These are phyloP conservation scores for Suillia variegata DNA, from an alignment of 2,888 invertebrate genomes.

Conservation along the genomic window DNA sequence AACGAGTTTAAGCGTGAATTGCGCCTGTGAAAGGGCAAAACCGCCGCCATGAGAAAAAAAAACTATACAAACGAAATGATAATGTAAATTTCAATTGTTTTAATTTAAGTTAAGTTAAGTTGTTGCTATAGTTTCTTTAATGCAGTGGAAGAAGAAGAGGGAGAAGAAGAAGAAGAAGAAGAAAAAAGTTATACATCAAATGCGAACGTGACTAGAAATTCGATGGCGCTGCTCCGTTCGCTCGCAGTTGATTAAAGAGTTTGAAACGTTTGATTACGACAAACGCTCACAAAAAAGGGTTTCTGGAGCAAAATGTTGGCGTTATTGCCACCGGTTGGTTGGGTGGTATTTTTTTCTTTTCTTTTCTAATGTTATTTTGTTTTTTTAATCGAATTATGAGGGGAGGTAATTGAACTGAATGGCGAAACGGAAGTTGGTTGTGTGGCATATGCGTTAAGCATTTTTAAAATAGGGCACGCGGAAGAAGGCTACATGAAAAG, in stretches of 20 bases:
- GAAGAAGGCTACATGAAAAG: too few species aligned
- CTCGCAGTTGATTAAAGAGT: constrained; percentile 13
- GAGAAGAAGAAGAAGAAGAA: background rate
- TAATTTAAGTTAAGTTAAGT: constrained; percentile 28
- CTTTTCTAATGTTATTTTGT: too few species aligned
- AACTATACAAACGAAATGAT: constrained; percentile 25
- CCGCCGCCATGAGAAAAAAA: constrained; percentile 15
- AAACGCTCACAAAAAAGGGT: background rate
- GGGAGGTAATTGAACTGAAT: constrained; percentile 5
- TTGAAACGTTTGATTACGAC: constrained; percentile 5
- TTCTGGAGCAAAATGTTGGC: background rate
- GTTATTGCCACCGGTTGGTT: too few species aligned
- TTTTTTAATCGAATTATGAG: background rate
- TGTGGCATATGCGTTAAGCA: background rate
- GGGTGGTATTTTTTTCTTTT: too few species aligned
- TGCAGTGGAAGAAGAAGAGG: background rate
- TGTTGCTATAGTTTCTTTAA: background rate
- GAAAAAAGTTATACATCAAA: constrained; percentile 7
- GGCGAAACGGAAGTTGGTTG: background rate
- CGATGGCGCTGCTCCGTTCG: background rate
- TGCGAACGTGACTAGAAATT: constrained; percentile 20
- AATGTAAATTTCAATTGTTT: constrained; percentile 36
- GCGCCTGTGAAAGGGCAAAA: constrained; percentile 17
- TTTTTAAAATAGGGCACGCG: background rate
- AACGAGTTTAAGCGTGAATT: background rate